Percentiles rank a stretch among this genome's conserved stretches.
These are phyloP conservation scores for Molossus alvarezi DNA, from an alignment of 2,797 vertebrate genomes.

Conservation along the genomic window DNA sequence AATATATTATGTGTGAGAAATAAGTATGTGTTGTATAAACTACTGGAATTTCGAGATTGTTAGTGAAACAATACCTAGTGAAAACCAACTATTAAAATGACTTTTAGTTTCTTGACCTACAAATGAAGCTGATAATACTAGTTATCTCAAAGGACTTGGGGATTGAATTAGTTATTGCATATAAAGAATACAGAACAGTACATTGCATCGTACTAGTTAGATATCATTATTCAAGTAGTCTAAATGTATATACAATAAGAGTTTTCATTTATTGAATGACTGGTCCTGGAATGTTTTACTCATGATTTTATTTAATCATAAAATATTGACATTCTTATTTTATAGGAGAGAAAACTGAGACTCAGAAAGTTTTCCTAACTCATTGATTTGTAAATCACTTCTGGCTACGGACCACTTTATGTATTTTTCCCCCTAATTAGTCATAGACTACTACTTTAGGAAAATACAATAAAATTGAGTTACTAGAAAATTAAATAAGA, in stretches of 20 bases:
- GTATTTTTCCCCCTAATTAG: not conserved
- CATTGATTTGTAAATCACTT: not conserved
- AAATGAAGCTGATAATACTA: not conserved
- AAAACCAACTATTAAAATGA: not conserved
- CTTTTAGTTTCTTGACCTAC: not conserved
- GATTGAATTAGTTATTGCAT: not conserved
- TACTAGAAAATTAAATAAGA: conserved; percentile 42
- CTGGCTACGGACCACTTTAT: not conserved
- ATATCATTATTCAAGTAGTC: conserved; percentile 36
- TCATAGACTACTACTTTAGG: conserved; percentile 24
- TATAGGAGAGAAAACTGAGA: not conserved
- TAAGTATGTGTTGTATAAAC: not conserved
- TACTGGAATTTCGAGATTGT: not conserved
- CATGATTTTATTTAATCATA: conserved; percentile 53
- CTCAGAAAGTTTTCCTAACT: not conserved
- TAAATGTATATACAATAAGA: not conserved
- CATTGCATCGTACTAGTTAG: not conserved
- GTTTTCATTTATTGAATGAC: not conserved
- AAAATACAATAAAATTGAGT: conserved; percentile 13
- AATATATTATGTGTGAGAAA: not conserved
- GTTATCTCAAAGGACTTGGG: not conserved
- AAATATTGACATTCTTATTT: conserved; percentile 16
- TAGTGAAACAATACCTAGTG: not conserved
- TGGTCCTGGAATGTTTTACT: not conserved
- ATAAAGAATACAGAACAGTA: not conserved